These are phyloP conservation scores for Holothuria scabra DNA, from an alignment of 53 echinoderm and acorn worm species.

Conservation along the genomic window DNA sequence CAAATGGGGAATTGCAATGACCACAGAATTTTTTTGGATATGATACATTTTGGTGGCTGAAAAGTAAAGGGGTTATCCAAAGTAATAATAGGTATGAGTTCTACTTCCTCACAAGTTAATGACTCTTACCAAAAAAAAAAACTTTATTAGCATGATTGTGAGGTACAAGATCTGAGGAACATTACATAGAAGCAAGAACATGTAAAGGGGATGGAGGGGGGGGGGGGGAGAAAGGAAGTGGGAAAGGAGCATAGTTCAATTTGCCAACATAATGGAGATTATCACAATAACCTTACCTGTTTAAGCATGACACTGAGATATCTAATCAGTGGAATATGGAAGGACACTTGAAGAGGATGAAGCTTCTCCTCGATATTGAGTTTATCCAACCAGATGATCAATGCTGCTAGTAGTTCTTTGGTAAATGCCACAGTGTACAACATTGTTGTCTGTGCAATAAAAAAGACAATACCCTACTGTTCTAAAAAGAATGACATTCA, in stretches of 20 bases:
- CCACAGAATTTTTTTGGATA: too few species aligned
- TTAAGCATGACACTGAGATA: slow-evolving; percentile 83
- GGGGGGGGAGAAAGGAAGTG: too few species aligned
- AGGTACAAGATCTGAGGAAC: slow-evolving; percentile 79
- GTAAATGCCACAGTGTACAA: slow-evolving; percentile 67
- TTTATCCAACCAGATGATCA: slow-evolving; percentile 72
- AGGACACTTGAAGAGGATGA: slow-evolving; percentile 85
- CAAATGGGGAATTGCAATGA: too few species aligned
- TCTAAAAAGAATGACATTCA: too few species aligned
- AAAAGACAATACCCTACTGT: too few species aligned
- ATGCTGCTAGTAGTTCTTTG: slow-evolving; percentile 57
- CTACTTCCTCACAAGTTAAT: too few species aligned
- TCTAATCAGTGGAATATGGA: slow-evolving; percentile 86
- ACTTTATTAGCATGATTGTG: slow-evolving; percentile 77
- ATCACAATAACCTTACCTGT: slow-evolving; percentile 52
- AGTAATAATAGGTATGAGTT: too few species aligned
- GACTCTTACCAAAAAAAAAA: slow-evolving; percentile 11
- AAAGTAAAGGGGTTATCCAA: too few species aligned
- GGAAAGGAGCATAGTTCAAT: too few species aligned
- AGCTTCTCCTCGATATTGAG: slow-evolving; percentile 63
- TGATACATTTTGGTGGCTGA: too few species aligned
- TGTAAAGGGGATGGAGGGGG: too few species aligned
- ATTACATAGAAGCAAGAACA: slow-evolving; percentile 11
- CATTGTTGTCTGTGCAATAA: slow-evolving; percentile 60
- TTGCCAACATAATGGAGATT: too few species aligned